These are phyloP conservation scores for Drepana arcuata DNA, from an alignment of 1,140 invertebrate genomes.

Conservation along the genomic window DNA sequence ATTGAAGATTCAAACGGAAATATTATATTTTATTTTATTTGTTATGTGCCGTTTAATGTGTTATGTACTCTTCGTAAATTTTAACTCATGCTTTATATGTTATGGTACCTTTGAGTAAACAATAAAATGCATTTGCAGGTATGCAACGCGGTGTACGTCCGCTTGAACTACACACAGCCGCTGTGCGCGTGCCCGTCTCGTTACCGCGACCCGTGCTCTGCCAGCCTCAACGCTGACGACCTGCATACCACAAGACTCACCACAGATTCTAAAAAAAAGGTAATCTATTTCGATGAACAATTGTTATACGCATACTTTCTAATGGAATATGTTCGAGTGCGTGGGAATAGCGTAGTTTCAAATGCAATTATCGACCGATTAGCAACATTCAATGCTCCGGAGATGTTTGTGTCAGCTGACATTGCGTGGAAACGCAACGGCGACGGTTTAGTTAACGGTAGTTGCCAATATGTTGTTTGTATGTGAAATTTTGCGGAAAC, in stretches of 20 bases:
- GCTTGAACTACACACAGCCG: constrained; percentile 93
- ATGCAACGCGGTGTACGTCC: constrained; percentile 93
- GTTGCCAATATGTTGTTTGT: too few species aligned
- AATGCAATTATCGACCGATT: too few species aligned
- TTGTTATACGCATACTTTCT: neutral
- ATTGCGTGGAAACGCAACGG: neutral
- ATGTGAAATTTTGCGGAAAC: too few species aligned
- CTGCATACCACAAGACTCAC: constrained; percentile 91
- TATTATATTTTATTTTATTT: too few species aligned
- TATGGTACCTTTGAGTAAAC: too few species aligned
- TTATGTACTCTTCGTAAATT: too few species aligned
- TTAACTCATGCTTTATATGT: too few species aligned
- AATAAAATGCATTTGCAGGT: too few species aligned
- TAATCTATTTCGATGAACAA: constrained; percentile 38
- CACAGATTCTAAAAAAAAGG: constrained; percentile 86
- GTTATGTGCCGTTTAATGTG: too few species aligned
- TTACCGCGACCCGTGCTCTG: constrained; percentile 91
- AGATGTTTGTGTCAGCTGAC: neutral
- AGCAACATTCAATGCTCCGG: neutral
- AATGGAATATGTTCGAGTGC: neutral
- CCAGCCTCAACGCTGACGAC: constrained; percentile 89
- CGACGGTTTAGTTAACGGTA: too few species aligned
- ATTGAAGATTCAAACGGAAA: too few species aligned
- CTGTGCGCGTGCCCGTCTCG: constrained; percentile 90
- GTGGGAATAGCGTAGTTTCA: too few species aligned